phyloP scores from a whole-genome alignment of 2,113 vertebrate species.

The Cyphomyrus discorhynchus region DNA sequence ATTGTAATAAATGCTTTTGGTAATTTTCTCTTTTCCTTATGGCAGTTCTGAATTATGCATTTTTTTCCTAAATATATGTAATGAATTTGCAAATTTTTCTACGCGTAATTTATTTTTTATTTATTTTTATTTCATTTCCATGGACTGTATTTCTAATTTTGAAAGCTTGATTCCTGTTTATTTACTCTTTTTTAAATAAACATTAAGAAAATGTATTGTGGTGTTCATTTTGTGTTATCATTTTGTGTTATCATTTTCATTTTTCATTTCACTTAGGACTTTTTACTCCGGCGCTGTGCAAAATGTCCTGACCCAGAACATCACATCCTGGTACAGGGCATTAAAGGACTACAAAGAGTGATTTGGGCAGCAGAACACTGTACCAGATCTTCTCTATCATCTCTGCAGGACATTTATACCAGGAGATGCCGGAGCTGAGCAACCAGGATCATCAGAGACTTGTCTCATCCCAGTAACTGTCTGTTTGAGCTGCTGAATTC shows the following conservation, averaged over 20 bases:
- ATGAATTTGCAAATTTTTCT: constrained; percentile 40
- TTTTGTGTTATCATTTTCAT: neutral
- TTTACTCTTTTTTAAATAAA: constrained; percentile 51
- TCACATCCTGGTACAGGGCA: too few species aligned
- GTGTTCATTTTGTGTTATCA: neutral
- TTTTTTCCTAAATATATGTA: constrained; percentile 9
- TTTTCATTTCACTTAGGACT: neutral
- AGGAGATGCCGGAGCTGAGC: too few species aligned
- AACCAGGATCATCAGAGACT: too few species aligned
- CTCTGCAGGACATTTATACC: too few species aligned
- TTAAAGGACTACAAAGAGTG: too few species aligned
- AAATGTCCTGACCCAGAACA: too few species aligned
- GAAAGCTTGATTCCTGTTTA: constrained; percentile 38
- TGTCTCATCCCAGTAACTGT: too few species aligned
- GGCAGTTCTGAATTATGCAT: constrained; percentile 41
- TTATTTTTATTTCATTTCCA: constrained; percentile 44
- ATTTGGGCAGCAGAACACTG: too few species aligned
- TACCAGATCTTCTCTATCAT: too few species aligned
- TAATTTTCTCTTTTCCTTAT: constrained; percentile 19
- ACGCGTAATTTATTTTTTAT: constrained; percentile 56
- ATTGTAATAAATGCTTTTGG: constrained; percentile 11
- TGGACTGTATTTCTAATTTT: constrained; percentile 45
- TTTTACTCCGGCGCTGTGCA: too few species aligned
- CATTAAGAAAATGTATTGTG: neutral
- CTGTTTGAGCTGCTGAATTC: too few species aligned